Base-by-base conservation (phyloP, 92 coral and sea anemone species). In the Porites divaricata region DNA sequence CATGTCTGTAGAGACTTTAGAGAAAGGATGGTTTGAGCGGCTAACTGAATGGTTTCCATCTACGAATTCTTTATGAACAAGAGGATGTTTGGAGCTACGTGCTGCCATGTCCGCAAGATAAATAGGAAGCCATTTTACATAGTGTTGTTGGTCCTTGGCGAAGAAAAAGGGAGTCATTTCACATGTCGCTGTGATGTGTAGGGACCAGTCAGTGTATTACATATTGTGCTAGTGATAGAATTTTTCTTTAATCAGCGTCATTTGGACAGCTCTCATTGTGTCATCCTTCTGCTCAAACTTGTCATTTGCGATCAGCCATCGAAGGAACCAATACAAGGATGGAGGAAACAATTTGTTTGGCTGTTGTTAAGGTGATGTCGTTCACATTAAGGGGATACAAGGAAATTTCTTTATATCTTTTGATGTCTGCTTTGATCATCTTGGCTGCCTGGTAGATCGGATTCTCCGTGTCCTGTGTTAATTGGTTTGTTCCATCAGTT, bases 1-100 rank as follows among this genome's bases (percentile, higher is more conserved):
- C 88, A 75, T 82, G 20, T 88, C 88, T n/a, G 91, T 88, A 75
- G 77, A 81, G 22, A 81, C 87, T 64, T 88, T 77, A 15, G 88
- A 16, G 17, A 51, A 51, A 7, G 56, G 56, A 51, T 51, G 56
- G 56, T 51, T 8, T 12, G 1, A 51, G 11, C 56, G 56, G 11
- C 56, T 51, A 25, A 83, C 63, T 78, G 88, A 52, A 82, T 28
- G 25, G 64, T 70, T 9, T 58, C n/a, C 63, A 16, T 2, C 63
- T n/a, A 58, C 1, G 1, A 58, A 9, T 58, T 58, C 63, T n/a
- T 4, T 58, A 58, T 51, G 1, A 51, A 51, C 11, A 51, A 51
- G 56, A 51, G 1, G 56, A 51, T 51, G 1, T 51, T 51, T 51
- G 1, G 56, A 51, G 11, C 56, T 51, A 51, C 7, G 56, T 51